A percentile compares a stretch with the other conserved stretches of the same genome.
Evolutionary conservation across 2,797 vertebrate species (phyloP).

Genomic region (Muscicapa comitata): DNA sequence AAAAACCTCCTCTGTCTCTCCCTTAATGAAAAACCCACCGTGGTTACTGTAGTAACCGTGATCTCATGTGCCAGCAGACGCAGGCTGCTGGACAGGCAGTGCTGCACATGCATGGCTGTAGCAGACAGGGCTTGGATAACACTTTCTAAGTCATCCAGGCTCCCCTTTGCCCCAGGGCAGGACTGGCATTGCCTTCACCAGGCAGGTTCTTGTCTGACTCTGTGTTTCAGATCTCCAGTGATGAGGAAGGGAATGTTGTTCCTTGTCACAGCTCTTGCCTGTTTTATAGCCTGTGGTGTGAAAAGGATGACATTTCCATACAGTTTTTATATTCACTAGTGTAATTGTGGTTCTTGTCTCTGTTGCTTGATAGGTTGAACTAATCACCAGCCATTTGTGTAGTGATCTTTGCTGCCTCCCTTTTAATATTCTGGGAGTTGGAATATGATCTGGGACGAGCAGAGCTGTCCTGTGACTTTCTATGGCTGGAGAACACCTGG

Average conservation of each 20-base stretch:
- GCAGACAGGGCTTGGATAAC: neutral
- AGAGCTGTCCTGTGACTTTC: neutral
- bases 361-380: neutral
- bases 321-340: neutral
- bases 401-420: neutral
- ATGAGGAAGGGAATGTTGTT: neutral
- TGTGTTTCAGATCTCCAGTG: neutral
- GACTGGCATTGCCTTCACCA: neutral
- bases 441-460: neutral
- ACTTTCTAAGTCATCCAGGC: neutral
- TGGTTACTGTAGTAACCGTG: constrained; percentile 14
- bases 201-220: neutral
- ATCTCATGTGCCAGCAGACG: neutral
- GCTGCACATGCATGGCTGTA: neutral
- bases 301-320: neutral
- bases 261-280: neutral
- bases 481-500: neutral
- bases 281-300: neutral
- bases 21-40: neutral
- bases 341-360: neutral
- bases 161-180: neutral
- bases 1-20: neutral
- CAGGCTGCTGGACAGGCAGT: neutral
- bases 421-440: neutral
- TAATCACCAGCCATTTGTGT: neutral